Conservation (phyloP, 2,888 invertebrate species). For the Coecobrya sp. region DNA sequence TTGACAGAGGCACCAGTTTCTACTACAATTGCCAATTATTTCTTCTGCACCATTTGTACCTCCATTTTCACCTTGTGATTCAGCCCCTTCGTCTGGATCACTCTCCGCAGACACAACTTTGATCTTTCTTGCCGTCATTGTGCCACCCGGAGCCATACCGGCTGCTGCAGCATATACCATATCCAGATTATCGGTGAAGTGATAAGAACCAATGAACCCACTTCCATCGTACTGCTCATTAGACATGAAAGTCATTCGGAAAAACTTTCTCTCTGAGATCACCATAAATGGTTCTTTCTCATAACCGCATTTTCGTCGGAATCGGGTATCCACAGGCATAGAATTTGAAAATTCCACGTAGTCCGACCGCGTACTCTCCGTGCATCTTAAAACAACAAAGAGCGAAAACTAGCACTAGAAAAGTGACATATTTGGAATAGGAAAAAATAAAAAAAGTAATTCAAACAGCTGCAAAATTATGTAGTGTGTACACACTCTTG, state of each 20-base stretch:
- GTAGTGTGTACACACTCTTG: not conserved
- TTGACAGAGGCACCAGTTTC: not conserved
- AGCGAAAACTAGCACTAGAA: slow-evolving; percentile 7
- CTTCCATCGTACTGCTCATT: slow-evolving; percentile 91
- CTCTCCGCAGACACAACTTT: slow-evolving; percentile 65
- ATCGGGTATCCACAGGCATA: slow-evolving; percentile 96
- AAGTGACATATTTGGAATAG: not conserved
- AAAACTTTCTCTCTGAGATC: slow-evolving; percentile 80
- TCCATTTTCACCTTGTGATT: not conserved
- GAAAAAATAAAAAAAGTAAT: not conserved
- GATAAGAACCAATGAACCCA: slow-evolving; percentile 84
- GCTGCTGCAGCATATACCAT: slow-evolving; percentile 58
- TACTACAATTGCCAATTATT: not conserved
- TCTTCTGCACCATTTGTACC: not conserved
- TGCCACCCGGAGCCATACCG: slow-evolving; percentile 45
- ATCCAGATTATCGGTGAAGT: slow-evolving; percentile 83
- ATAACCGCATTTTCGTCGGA: slow-evolving; percentile 94
- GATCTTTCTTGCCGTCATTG: slow-evolving; percentile 50
- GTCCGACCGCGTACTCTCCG: slow-evolving; percentile 96
- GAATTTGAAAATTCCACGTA: slow-evolving; percentile 99
- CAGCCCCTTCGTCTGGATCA: slow-evolving; percentile 56
- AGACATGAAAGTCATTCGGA: slow-evolving; percentile 97
- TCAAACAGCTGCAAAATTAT: slow-evolving; percentile 17
- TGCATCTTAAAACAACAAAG: slow-evolving; percentile 91
- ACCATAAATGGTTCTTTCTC: slow-evolving; percentile 80